These are phyloP conservation scores for Coregonus suidteri DNA, from an alignment of 2,797 vertebrate species.

Conservation along the genomic window DNA sequence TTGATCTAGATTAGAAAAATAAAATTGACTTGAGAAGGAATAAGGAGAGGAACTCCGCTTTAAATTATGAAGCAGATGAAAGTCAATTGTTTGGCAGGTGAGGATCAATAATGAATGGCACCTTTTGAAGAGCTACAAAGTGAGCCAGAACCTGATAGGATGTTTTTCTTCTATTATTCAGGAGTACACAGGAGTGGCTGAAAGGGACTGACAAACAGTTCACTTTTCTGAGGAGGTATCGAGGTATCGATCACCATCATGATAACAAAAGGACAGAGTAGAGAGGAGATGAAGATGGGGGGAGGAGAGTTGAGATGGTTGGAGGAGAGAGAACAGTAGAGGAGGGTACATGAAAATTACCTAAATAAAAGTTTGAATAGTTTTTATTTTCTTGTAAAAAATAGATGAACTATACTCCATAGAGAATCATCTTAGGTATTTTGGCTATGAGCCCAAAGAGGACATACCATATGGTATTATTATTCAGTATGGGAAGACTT, in stretches of 20 bases:
- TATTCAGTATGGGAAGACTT: neutral
- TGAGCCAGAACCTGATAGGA: slow-evolving; percentile 59
- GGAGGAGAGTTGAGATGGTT: neutral
- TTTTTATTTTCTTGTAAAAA: no score
- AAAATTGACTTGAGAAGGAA: slow-evolving; percentile 42
- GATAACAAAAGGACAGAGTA: neutral
- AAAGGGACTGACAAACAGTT: slow-evolving; percentile 56
- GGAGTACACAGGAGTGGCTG: slow-evolving; percentile 48
- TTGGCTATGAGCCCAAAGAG: neutral
- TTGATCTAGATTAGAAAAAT: slow-evolving; percentile 25
- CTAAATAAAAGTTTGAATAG: no score
- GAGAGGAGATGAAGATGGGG: neutral
- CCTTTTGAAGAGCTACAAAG: slow-evolving; percentile 75
- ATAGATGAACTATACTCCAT: neutral
- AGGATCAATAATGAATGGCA: slow-evolving; percentile 82
- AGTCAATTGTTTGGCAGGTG: slow-evolving; percentile 72
- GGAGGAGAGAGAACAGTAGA: neutral
- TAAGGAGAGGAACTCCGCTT: slow-evolving; percentile 35
- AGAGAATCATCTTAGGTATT: neutral
- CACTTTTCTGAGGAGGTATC: slow-evolving; percentile 29
- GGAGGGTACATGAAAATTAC: neutral
- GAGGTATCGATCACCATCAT: neutral
- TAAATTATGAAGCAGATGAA: slow-evolving; percentile 80
- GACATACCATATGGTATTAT: neutral
- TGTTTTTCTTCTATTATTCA: slow-evolving; percentile 65